A percentile compares a stretch with the other conserved stretches of the same genome.
These are phyloP conservation scores for Cyaniris semiargus DNA, from an alignment of 2,888 invertebrate species.

Conservation along the genomic window DNA sequence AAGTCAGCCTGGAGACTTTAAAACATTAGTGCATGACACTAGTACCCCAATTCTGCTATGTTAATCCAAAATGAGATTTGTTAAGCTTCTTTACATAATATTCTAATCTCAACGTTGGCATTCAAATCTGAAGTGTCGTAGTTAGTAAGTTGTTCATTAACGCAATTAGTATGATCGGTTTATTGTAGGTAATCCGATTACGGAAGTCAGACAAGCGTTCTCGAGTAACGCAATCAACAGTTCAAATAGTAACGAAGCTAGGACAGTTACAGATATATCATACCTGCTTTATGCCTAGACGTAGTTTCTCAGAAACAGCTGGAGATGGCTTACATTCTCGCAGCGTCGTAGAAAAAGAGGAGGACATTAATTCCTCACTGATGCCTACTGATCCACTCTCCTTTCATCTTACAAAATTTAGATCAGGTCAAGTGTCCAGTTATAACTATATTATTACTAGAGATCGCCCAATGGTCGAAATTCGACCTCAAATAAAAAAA, in stretches of 20 bases:
- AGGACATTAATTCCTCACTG: not conserved
- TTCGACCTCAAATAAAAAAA: no score
- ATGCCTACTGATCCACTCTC: not conserved
- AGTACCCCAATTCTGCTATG: no score
- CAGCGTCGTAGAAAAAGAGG: not conserved
- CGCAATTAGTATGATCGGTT: slow-evolving; percentile 24
- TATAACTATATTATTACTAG: no score
- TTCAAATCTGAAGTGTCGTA: slow-evolving; percentile 1
- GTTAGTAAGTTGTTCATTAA: slow-evolving; percentile 21
- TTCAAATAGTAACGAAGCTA: not conserved
- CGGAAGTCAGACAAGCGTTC: slow-evolving; percentile 26
- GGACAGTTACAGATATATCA: not conserved
- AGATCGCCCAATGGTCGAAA: no score
- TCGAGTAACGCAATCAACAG: not conserved
- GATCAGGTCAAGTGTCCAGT: not conserved
- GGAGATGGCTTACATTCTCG: not conserved
- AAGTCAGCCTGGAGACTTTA: no score
- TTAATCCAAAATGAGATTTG: not conserved
- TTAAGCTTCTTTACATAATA: not conserved
- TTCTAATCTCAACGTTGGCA: not conserved
- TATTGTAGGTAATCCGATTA: slow-evolving; percentile 21
- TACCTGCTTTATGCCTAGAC: no score
- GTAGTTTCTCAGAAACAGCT: not conserved
- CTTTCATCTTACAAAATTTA: not conserved
- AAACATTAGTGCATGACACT: no score